Base-by-base conservation (phyloP, 2,113 vertebrate genomes). In the Amia ocellicauda region DNA sequence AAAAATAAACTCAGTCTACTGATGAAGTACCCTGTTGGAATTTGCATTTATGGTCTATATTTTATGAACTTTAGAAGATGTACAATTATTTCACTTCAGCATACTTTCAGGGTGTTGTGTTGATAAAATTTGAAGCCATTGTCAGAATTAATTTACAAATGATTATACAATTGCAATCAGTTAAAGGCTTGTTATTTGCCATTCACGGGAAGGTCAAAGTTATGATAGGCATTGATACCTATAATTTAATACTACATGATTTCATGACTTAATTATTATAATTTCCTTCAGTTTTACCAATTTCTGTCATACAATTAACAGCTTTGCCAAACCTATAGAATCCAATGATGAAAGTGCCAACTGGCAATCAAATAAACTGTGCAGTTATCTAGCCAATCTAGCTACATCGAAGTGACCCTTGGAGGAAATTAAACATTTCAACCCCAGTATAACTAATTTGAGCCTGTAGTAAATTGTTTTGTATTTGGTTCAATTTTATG, bases 331-430 rank as follows among this genome's bases (percentile, higher is more conserved):
- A 58, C 62, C 26, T 58, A 64, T 69, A 43, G 42, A 55, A 54
- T 43, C 29, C 53, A 63, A 41, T 63, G 66, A 71, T 58, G 59
- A 52, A 19, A 23, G 7, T 16, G 40, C 55, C 45, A 54, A 31
- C 4, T 49, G 63, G 49, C 45, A 52, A 53, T 68, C 51, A 51
- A 65, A 42, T 70, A 59, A 71, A 66, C 51, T 45, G 28, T 64
- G 62, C 52, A 51, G 58, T 49, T 60, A n/a, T 53, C 47, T 42
- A 58, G 5, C 31, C 31, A 36, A 36, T 36, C 31, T 36, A 11
- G 11, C 31, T 36, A 36, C 1, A 36, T 36, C 5, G 5, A 7
- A 36, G 47, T 70, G 65, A 59, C 57, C 62, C 51, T 63, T 64
- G 10, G 4, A 62, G 69, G 58, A 65, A 52, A 64, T 31, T 47